Evolutionary conservation across 2,888 invertebrate genomes (phyloP), one percentile per base, ranked within the genome.

Genomic region (Linyphia triangularis): DNA sequence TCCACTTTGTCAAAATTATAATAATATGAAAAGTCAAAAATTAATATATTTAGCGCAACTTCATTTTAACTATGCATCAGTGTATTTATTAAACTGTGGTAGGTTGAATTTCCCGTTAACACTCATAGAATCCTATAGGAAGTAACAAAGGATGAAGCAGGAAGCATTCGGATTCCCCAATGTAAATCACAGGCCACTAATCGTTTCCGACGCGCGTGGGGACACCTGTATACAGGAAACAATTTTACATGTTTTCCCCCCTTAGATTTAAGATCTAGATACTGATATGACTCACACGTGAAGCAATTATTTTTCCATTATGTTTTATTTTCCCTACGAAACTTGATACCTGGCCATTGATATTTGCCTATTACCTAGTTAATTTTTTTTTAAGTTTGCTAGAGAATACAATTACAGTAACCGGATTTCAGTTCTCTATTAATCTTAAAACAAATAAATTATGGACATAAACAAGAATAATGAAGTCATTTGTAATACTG

Each of bases 191-290:
- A n/a, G 37, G 26, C 16, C 40, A 22, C 40, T 77, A 63, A 77
- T 77, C 61, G 37, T n/a, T 77, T 77, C 40, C n/a, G 3, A 40
- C 10, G 16, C 37, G 26, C 28, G n/a, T 9, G 30, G 9, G 37
- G 16, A n/a, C 61, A 61, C 61, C 28, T 16, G 30, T 63, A 63
- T 61, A 22, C 77, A 63, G 61, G 40, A 61, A 77, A 63, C 37
- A 59, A 19, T n/a, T 19, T 37, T 22, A 26, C 22, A 26, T 24
- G n/a, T 77, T 57, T 30, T 24, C 22, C n/a, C n/a, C n/a, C n/a
- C n/a, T n/a, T 19, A 16, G 77, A 40, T 67, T 67, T 16, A 51
- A 51, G n/a, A 10, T 51, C 13, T 43, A 10, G 43, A 43, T 16
- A 51, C n/a, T n/a, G n/a, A 51, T n/a, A 51, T 51, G 9, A 9